Percentiles rank a stretch among this genome's conserved stretches.
Evolutionary conservation across 2,888 invertebrate species (phyloP).

Genomic region (Papilio gigon): DNA sequence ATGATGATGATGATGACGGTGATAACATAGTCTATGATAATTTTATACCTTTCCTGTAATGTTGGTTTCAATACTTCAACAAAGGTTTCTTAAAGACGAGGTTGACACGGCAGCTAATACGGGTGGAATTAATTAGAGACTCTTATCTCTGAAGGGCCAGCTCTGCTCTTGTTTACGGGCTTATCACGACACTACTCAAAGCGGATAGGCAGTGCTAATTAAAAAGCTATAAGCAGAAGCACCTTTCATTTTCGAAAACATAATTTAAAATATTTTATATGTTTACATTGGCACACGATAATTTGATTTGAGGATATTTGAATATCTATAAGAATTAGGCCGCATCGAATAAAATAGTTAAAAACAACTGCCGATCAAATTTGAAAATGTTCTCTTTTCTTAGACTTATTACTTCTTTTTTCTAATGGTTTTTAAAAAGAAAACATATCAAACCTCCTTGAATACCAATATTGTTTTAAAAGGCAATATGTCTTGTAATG

Average conservation of each 20-base stretch:
- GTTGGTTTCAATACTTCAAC: background rate
- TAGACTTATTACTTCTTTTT: no score
- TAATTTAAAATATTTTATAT: background rate
- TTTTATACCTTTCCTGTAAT: background rate
- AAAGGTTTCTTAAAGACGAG: background rate
- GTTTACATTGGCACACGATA: no score
- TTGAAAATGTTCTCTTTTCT: no score
- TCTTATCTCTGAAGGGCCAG: constrained; percentile 27
- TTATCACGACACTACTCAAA: constrained; percentile 28
- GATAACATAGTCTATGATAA: no score
- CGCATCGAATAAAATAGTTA: no score
- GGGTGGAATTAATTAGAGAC: constrained; percentile 33
- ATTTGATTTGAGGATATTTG: no score
- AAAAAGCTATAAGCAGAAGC: background rate
- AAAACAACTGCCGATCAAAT: no score
- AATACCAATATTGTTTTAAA: background rate
- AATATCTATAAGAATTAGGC: no score
- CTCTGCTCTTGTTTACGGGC: background rate
- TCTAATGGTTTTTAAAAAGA: no score
- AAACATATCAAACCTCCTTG: no score
- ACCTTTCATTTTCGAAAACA: background rate
- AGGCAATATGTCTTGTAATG: background rate
- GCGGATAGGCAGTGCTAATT: constrained; percentile 24
- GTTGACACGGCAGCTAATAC: constrained; percentile 29
- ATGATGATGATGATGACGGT: no score